Conservation (phyloP, 2,888 invertebrate genomes). For the Melieria picta region DNA sequence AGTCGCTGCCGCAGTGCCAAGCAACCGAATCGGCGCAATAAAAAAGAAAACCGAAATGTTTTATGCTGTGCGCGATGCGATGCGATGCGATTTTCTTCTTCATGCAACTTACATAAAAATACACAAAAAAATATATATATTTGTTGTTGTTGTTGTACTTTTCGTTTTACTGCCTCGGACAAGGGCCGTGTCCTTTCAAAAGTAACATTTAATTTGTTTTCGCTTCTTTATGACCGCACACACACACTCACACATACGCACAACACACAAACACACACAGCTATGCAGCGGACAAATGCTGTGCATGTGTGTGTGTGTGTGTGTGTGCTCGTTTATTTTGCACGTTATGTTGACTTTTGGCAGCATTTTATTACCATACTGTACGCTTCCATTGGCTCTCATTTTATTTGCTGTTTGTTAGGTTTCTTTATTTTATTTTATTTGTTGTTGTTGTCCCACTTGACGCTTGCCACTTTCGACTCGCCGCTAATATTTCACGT, state of each 20-base stretch:
- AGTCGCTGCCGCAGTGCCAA: background rate
- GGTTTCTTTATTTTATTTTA: constrained; percentile 4
- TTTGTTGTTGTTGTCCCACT: background rate
- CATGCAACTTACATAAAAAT: background rate
- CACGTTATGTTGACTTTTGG: constrained; percentile 3
- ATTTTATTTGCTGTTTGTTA: constrained; percentile 5
- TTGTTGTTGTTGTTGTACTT: background rate
- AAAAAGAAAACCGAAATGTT: constrained; percentile 16
- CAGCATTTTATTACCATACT: constrained; percentile 27
- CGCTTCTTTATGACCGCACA: constrained; percentile 14
- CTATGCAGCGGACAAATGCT: background rate
- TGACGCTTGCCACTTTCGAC: constrained; percentile 12
- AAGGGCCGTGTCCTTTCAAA: constrained; percentile 20
- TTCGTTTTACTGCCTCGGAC: background rate
- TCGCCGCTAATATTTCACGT: constrained; percentile 28
- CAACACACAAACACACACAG: background rate
- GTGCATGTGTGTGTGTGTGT: background rate
- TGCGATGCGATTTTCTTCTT: background rate
- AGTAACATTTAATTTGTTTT: constrained; percentile 30
- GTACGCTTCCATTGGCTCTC: constrained; percentile 3
- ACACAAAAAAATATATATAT: background rate
- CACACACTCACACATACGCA: background rate
- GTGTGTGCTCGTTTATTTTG: background rate
- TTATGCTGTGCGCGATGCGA: background rate
- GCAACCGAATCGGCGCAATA: constrained; percentile 20